phyloP scores from a whole-genome alignment of 2,888 invertebrate genomes.

The Ommatoiulus sabulosus region DNA sequence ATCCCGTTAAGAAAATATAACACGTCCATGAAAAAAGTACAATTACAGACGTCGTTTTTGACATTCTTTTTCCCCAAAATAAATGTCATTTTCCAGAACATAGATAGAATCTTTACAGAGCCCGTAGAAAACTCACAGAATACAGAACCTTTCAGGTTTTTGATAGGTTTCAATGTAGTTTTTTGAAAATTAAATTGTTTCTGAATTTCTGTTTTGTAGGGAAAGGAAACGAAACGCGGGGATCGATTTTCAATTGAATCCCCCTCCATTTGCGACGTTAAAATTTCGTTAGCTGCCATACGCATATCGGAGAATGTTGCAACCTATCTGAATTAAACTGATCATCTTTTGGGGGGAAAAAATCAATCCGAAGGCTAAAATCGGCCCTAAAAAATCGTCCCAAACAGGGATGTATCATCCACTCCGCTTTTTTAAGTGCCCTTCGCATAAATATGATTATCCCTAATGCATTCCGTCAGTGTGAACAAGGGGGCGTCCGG shows the following conservation, averaged over 20 bases:
- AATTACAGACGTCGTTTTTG: too few species aligned
- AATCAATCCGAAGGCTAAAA: neutral
- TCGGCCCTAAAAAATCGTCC: neutral
- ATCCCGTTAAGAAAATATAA: too few species aligned
- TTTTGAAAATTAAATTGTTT: too few species aligned
- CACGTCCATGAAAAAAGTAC: too few species aligned
- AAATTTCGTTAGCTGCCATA: neutral
- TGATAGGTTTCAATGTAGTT: too few species aligned
- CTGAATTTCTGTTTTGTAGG: too few species aligned
- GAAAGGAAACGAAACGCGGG: neutral
- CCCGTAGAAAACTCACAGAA: too few species aligned
- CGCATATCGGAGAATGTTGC: neutral
- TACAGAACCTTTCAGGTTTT: too few species aligned
- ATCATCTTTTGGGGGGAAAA: neutral
- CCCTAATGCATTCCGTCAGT: conserved; percentile 43
- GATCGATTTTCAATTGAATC: too few species aligned
- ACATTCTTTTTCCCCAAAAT: too few species aligned
- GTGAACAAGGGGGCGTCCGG: neutral
- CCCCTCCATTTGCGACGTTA: neutral
- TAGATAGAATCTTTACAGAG: too few species aligned
- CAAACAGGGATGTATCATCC: conserved; percentile 20
- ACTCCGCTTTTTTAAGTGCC: conserved; percentile 3
- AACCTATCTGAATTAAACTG: neutral
- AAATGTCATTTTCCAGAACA: too few species aligned
- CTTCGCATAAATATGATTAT: neutral